Evolutionary conservation across 2,113 vertebrate genomes (phyloP), one percentile per base, ranked within the genome.

Genomic region (Malurus alboscapulatus): DNA sequence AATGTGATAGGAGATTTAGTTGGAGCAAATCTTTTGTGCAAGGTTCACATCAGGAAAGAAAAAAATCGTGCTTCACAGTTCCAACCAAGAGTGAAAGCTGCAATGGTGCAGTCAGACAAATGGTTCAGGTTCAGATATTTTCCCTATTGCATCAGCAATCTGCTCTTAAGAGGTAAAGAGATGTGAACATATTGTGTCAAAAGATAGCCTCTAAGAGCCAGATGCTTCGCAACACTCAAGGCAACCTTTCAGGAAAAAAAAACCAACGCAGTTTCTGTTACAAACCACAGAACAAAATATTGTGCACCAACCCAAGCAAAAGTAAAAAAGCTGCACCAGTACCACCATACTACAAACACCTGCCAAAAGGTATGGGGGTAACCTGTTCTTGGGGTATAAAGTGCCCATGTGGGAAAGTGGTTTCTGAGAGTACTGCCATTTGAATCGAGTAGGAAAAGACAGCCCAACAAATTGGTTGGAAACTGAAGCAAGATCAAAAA

Each of bases 401-500:
- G 22, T 20, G 50, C 17, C 12, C 21, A 22, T 0, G 0, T 36
- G 51, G 40, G 51, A 86, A 94, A 86, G 19, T 44, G 12, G 7
- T 84, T 84, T 87, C 48, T 79, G 53, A 89, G 44, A 82, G 15
- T 51, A 21, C 24, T 74, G 40, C 27, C 27, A 29, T 45, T 82
- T 89, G 75, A 87, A 91, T 89, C 12, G 22, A 30, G 26, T 11
- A 65, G 59, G 63, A 88, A 74, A 81, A 95, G 47, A 66, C n/a
- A 85, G 34, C 45, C 63, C 0, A 0, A 75, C 63, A 74, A 78
- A 91, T 34, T 26, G n/a, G 18, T 18, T 79, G 66, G 40, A 61
- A 87, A 67, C 53, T 50, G 62, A 95, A 90, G 30, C 53, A 87
- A 85, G 66, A 91, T 83, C 63, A 91, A 79, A 94, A 95, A 5